Evolutionary conservation across 2,888 invertebrate species (phyloP), one percentile per base, ranked within the genome.

Genomic region (Sericinus montela): DNA sequence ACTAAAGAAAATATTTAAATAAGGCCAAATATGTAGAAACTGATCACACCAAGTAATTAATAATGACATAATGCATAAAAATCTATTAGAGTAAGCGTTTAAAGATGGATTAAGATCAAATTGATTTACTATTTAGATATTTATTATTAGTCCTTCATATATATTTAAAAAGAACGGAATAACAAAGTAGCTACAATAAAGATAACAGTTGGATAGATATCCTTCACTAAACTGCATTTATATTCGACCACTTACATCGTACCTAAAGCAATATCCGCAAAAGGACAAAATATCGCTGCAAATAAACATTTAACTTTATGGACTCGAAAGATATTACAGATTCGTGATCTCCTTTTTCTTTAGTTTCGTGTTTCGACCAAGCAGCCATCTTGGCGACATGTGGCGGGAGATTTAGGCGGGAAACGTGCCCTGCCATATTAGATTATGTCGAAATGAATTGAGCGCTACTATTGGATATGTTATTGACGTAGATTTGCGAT

Each of bases 401-500:
- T 87, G 88, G 86, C 83, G 79, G 85, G 69, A 87, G 86, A 88
- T 88, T 88, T 87, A 88, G 83, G 77, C 86, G 82, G 82, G 80
- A 82, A 85, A 84, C 88, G 88, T 88, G 88, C 83, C 77, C 82
- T 70, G 80, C 82, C 80, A 80, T 86, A 87, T 86, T 80, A 85
- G 85, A 85, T 87, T 86, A 87, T 85, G 87, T 84, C 82, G 87
- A 81, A 88, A 87, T 87, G 88, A 87, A 88, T 87, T 85, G 88
- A 68, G 68, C 71, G 67, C 85, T 83, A 84, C 86, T 87, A 88
- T 87, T 86, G 87, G 87, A 88, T 88, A 85, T 88, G 88, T 87
- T 88, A 88, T 88, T 86, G 88, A 87, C 85, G 81, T 85, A 87
- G 86, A 88, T 88, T 88, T 88, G 87, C 88, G 88, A 88, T 84